Evolutionary conservation across 2,797 vertebrate genomes (phyloP).

Genomic region (Picus viridis): DNA sequence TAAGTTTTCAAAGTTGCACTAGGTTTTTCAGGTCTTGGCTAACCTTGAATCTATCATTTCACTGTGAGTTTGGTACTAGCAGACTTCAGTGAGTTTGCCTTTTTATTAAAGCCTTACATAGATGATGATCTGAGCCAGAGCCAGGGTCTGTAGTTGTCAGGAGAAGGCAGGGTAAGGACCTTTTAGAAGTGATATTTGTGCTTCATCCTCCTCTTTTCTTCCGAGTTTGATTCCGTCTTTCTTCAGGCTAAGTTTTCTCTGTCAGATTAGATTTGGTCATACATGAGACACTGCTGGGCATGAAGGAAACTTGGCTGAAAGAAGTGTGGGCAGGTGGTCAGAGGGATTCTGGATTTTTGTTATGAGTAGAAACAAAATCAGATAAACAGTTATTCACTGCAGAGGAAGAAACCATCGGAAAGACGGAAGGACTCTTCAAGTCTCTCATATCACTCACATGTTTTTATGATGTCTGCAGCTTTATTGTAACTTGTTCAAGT

Average conservation of each 20-base stretch:
- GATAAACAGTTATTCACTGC: neutral
- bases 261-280: neutral
- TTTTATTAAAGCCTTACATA: neutral
- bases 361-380: neutral
- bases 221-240: neutral
- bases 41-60: neutral
- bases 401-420: neutral
- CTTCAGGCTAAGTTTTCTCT: neutral
- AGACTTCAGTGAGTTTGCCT: neutral
- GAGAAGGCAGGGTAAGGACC: neutral
- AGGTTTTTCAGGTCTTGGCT: neutral
- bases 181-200: neutral
- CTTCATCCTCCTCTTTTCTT: neutral
- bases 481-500: neutral
- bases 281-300: neutral
- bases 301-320: neutral
- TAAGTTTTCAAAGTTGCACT: neutral
- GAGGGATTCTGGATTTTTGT: neutral
- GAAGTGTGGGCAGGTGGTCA: neutral
- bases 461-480: neutral
- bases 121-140: neutral
- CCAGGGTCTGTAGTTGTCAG: neutral
- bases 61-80: neutral
- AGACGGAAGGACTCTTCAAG: neutral
- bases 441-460: neutral